phyloP scores from a whole-genome alignment of 92 coral and sea anemone genomes.

The Isaurus tuberculatus region DNA sequence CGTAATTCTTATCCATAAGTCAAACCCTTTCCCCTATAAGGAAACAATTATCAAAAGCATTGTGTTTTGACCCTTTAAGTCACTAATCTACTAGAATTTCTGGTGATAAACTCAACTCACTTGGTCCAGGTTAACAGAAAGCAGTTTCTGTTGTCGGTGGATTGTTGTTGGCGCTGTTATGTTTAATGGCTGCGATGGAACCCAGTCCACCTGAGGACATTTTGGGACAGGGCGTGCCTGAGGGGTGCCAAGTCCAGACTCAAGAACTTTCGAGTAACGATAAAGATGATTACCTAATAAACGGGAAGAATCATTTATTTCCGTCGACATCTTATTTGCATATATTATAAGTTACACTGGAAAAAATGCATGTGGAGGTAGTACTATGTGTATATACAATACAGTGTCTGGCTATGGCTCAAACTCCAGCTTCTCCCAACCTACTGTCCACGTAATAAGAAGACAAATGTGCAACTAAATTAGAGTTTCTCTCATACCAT shows the following conservation, averaged over 20 bases:
- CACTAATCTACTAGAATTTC: not conserved
- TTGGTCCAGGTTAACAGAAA: conserved; percentile 83
- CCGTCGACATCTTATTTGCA: not conserved
- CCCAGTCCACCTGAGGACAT: conserved; percentile 85
- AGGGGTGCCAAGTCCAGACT: conserved; percentile 84
- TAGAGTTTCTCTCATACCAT: conserved; percentile 60
- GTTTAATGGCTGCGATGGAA: conserved; percentile 86
- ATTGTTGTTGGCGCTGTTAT: conserved; percentile 77
- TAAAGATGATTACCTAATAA: conserved; percentile 87
- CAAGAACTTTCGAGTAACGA: conserved; percentile 96
- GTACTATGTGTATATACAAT: too few relatives aligned
- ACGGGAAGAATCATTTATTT: not conserved
- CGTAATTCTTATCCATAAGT: too few relatives aligned
- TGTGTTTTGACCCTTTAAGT: too few relatives aligned
- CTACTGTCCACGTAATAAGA: not conserved
- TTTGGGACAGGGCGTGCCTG: conserved; percentile 87
- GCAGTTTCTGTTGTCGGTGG: conserved; percentile 83
- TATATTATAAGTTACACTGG: not conserved
- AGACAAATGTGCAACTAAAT: not conserved
- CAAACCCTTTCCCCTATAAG: too few relatives aligned
- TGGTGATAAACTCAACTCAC: conserved; percentile 28
- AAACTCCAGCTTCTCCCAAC: not conserved
- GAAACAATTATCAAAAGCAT: too few relatives aligned
- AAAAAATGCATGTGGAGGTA: too few relatives aligned
- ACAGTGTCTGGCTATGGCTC: too few relatives aligned